These are phyloP conservation scores for Holotrichia oblita DNA, from an alignment of 1,140 invertebrate species.

Conservation along the genomic window DNA sequence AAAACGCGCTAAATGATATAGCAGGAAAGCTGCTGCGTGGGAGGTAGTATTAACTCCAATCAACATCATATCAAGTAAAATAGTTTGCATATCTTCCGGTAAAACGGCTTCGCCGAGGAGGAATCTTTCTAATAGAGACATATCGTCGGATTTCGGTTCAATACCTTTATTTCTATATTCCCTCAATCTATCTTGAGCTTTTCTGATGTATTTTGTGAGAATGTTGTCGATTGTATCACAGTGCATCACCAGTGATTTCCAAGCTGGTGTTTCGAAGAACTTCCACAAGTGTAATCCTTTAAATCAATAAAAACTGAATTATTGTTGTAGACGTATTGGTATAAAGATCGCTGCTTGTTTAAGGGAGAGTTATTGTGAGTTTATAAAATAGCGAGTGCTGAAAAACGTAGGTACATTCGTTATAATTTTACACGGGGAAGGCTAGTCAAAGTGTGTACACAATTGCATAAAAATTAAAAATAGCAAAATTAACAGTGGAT, in stretches of 20 bases:
- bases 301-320: no score
- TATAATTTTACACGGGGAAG: no score
- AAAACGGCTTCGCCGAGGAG: slow-evolving; percentile 65
- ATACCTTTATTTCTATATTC: slow-evolving; percentile 51
- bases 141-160: slow-evolving; percentile 40
- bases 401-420: no score
- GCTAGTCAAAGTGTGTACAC: no score
- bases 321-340: no score
- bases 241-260: slow-evolving; percentile 65
- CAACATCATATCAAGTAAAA: slow-evolving; percentile 72
- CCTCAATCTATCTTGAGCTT: slow-evolving; percentile 49
- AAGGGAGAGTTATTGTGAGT: no score
- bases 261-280: slow-evolving; percentile 69
- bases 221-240: slow-evolving; percentile 54
- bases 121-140: slow-evolving; percentile 62
- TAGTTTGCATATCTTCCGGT: slow-evolving; percentile 68
- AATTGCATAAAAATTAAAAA: no score
- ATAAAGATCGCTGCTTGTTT: no score
- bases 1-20: slow-evolving; percentile 70
- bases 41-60: slow-evolving; percentile 64
- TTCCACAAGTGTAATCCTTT: slow-evolving; percentile 75
- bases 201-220: slow-evolving; percentile 51
- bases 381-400: no score
- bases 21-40: slow-evolving; percentile 66
- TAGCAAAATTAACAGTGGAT: no score